phyloP scores from a whole-genome alignment of 2,113 vertebrate species.

The Stomatorhinus ivindoensis region DNA sequence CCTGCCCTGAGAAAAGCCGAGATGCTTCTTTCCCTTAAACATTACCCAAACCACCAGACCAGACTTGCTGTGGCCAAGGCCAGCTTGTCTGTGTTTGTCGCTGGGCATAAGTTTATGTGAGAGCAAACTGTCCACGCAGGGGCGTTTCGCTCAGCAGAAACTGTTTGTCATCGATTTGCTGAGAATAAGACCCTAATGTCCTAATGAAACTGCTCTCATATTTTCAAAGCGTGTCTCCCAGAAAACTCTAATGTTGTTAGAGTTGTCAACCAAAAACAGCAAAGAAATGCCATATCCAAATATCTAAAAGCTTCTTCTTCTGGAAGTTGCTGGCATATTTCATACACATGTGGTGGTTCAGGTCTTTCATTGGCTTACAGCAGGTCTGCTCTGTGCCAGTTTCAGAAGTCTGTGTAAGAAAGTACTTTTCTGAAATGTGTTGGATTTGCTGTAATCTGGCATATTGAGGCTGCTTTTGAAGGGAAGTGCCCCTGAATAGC shows the following conservation, averaged over 20 bases:
- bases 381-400: not conserved
- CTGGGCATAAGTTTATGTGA: slow-evolving; percentile 1
- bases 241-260: not conserved
- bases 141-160: not conserved
- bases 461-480: not conserved
- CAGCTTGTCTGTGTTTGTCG: not conserved
- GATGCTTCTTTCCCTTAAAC: slow-evolving; percentile 11
- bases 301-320: not conserved
- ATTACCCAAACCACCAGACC: slow-evolving; percentile 3
- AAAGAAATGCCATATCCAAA: not conserved
- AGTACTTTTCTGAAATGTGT: not conserved
- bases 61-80: not conserved
- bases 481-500: not conserved
- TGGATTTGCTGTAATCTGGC: not conserved
- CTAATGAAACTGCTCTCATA: not conserved
- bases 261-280: not conserved
- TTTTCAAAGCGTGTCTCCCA: not conserved
- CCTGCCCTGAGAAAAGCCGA: not conserved
- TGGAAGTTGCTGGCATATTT: not conserved
- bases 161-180: not conserved
- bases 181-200: not conserved
- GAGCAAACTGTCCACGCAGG: not conserved
- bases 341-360: not conserved
- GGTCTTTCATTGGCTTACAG: not conserved
- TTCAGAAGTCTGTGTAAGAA: not conserved